Evolutionary conservation across 2,113 vertebrate genomes (phyloP).

Genomic region (Lampris incognitus): DNA sequence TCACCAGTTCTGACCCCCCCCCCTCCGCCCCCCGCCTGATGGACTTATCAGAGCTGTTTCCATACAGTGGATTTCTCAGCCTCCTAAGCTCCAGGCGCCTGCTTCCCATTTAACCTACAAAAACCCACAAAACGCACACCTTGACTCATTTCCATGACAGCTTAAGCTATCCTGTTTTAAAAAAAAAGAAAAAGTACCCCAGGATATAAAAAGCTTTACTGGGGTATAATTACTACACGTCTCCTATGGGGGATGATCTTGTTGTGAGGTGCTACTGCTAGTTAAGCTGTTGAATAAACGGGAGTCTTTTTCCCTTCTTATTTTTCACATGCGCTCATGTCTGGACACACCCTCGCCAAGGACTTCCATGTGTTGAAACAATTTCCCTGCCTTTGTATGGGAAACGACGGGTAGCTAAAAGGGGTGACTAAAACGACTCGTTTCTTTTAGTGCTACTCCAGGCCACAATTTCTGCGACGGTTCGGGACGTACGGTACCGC

Average conservation of each 20-base stretch:
- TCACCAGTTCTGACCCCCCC: conserved; percentile 8
- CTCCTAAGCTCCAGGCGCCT: conserved; percentile 56
- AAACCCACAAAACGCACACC: conserved; percentile 58
- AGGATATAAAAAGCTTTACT: conserved; percentile 50
- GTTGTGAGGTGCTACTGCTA: conserved; percentile 45
- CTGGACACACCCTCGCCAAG: conserved; percentile 25
- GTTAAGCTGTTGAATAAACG: conserved; percentile 50
- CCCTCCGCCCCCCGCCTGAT: conserved; percentile 2
- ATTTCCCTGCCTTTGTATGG: not conserved
- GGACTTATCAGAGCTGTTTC: conserved; percentile 49
- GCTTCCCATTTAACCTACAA: conserved; percentile 55
- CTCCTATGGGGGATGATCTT: conserved; percentile 52
- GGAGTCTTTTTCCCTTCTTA: not conserved
- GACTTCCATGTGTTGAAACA: conserved; percentile 3
- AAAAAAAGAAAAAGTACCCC: conserved; percentile 28
- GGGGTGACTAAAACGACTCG: not conserved
- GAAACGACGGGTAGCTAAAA: not conserved
- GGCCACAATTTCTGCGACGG: conserved; percentile 2
- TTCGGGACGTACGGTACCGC: conserved; percentile 16
- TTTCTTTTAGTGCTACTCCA: conserved; percentile 1
- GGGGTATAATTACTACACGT: conserved; percentile 60
- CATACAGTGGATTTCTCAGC: conserved; percentile 48
- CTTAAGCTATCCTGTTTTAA: conserved; percentile 38
- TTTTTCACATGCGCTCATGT: not conserved
- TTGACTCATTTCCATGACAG: conserved; percentile 54